Base-by-base conservation (phyloP, 2,888 invertebrate genomes). In the Temnothorax unifasciatus region DNA sequence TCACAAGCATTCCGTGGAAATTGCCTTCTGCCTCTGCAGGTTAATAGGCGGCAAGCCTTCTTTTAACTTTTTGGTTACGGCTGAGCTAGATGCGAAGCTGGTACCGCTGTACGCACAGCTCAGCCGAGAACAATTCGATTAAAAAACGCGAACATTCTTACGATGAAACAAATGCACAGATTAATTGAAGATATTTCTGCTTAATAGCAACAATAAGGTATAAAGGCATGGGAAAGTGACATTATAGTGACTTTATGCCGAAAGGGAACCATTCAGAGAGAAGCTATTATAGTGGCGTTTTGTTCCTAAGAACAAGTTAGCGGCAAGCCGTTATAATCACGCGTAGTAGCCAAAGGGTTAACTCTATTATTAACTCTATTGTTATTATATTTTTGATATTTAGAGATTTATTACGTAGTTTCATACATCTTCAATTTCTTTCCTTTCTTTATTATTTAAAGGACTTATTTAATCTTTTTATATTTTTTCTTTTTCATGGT, bases 1-100 rank as follows among this genome's bases (percentile, higher is more conserved):
- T 82, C 97, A 97, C 89, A 97, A 97, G 91, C 97, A 98, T 96
- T 98, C 98, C 93, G 96, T 98, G 88, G 98, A 98, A 95, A 97
- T 98, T 92, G 98, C 98, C 90, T 98, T 98, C 95, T 98, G 98
- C 95, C 96, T 98, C 86, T 98, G 98, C 98, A 98, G 97, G 98
- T 98, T 95, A 97, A 90, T 25, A 47, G 8, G 66, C 8, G 15
- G 57, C 4, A 18, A 44, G 5, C 34, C 15, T n/a, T 13, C 3
- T 18, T 52, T 13, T 29, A 69, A 34, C n/a, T 11, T 13, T 34
- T 44, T 44, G 2, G 8, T 15, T 21, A 41, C 5, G 21, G 41
- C 18, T n/a, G 29, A 59, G 8, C 18, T 29, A 6, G n/a, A 18
- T 5, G 29, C 25, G 18, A n/a, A n/a, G 9, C 6, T 34, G 34